Percentiles rank a stretch among this genome's conserved stretches.
These are phyloP conservation scores for Sesia bembeciformis DNA, from an alignment of 2,888 invertebrate species.

Conservation along the genomic window DNA sequence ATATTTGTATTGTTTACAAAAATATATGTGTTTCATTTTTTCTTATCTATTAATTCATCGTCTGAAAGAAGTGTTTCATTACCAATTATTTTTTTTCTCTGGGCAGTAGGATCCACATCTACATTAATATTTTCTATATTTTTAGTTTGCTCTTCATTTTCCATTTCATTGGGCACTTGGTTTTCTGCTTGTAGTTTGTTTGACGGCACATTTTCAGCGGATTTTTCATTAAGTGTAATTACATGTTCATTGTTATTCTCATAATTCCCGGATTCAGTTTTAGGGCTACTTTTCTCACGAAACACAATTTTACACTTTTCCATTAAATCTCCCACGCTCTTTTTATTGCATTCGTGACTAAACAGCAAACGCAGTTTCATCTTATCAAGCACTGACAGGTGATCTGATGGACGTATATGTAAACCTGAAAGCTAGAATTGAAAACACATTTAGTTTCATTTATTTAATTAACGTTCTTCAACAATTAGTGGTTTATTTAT, in stretches of 20 bases:
- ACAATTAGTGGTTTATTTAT: no score
- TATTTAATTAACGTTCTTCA: not conserved
- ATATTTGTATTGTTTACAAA: no score
- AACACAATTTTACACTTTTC: constrained; percentile 30
- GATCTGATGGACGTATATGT: constrained; percentile 28
- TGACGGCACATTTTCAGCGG: no score
- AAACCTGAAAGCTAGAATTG: constrained; percentile 35
- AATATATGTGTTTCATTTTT: no score
- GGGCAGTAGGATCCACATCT: not conserved
- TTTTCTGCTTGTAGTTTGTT: no score
- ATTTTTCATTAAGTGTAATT: no score
- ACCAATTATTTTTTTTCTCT: no score
- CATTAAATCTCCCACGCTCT: constrained; percentile 32
- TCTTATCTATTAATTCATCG: no score
- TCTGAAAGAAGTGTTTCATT: no score
- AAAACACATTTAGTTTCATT: not conserved
- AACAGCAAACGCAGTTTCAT: constrained; percentile 41
- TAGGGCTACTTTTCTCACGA: not conserved
- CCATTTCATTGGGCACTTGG: not conserved
- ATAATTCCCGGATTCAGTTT: no score
- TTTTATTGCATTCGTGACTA: constrained; percentile 44
- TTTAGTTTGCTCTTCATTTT: not conserved
- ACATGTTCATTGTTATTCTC: no score
- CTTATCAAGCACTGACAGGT: constrained; percentile 42
- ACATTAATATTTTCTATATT: not conserved